Conservation (phyloP, 2,888 invertebrate genomes). For the Carabus problematicus region DNA sequence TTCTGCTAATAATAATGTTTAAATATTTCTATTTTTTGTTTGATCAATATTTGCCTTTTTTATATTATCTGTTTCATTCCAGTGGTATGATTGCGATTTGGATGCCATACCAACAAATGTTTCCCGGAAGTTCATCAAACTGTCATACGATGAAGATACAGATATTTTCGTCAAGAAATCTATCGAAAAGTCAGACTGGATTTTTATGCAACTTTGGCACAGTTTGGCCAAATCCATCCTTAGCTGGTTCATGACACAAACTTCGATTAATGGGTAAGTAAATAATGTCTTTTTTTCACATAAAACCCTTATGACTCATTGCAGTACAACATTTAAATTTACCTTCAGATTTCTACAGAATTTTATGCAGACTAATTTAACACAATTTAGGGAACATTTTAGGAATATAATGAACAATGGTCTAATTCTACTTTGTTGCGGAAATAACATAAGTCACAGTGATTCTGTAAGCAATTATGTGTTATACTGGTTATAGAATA, state of each 20-base stretch:
- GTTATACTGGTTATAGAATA: not conserved
- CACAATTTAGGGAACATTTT: no score
- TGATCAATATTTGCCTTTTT: no score
- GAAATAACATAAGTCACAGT: not conserved
- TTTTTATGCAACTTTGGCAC: slow-evolving; percentile 91
- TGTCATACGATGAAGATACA: slow-evolving; percentile 76
- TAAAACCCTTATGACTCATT: not conserved
- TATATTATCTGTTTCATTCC: slow-evolving; percentile 54
- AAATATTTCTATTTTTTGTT: no score
- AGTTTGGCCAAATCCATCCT: slow-evolving; percentile 84
- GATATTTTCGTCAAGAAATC: slow-evolving; percentile 75
- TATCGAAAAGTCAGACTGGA: slow-evolving; percentile 81
- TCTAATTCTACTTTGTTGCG: no score
- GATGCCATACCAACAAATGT: slow-evolving; percentile 63
- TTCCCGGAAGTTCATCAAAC: slow-evolving; percentile 68
- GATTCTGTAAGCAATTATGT: not conserved
- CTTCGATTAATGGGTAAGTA: slow-evolving; percentile 92
- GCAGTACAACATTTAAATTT: not conserved
- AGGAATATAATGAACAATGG: no score
- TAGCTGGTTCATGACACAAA: slow-evolving; percentile 90
- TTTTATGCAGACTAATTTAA: no score
- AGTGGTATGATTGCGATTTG: slow-evolving; percentile 79
- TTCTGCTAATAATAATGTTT: not conserved
- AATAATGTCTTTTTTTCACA: slow-evolving; percentile 14
- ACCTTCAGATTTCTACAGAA: no score